Base-by-base conservation (phyloP, 64 coral and sea anemone species). In the Porites australiensis region DNA sequence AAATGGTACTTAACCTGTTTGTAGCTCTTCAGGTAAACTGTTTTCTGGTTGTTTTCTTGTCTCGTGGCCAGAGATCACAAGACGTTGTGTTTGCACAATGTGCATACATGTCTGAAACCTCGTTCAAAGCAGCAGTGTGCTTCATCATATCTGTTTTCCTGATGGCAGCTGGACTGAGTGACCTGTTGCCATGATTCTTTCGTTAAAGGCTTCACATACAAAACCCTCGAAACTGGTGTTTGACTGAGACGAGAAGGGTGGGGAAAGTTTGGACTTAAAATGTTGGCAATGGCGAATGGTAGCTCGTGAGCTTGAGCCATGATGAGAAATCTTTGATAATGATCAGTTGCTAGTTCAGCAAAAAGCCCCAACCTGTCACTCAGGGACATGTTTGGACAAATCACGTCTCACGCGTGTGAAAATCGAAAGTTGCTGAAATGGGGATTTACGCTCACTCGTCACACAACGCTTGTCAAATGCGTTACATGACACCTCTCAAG, bases 241-340 rank as follows among this genome's bases (percentile, higher is more conserved):
- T 15, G 18, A 50, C 45, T 68, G 2, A 68, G 20, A 3, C 81
- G 61, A 50, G 81, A 83, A 65, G 81, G 62, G 19, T 68, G 8
- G 3, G 81, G 63, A 50, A 83, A 83, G 44, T 83, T 59, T 52
- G 81, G 20, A 21, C 81, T 61, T 2, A 83, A 63, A 50, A 83
- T 83, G 50, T 83, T 83, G 11, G 81, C 16, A 21, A 83, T 69
- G 13, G 81, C 66, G 63, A 83, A 83, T 2, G 62, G 81, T 13
- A 83, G 68, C 50, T 83, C n/a, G 6, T 83, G 13, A 4, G 46
- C 81, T 63, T 83, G 13, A 4, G 46, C 81, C 81, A 83, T 83
- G 45, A 10, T 63, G 7, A 7, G 54, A 12, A 57, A 57, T 57
- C 54, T 57, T 57, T 57, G 54, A 57, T 57, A 57, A 37, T 37